Evolutionary conservation across 2,888 invertebrate genomes (phyloP).

Genomic region (Odontothrips loti): DNA sequence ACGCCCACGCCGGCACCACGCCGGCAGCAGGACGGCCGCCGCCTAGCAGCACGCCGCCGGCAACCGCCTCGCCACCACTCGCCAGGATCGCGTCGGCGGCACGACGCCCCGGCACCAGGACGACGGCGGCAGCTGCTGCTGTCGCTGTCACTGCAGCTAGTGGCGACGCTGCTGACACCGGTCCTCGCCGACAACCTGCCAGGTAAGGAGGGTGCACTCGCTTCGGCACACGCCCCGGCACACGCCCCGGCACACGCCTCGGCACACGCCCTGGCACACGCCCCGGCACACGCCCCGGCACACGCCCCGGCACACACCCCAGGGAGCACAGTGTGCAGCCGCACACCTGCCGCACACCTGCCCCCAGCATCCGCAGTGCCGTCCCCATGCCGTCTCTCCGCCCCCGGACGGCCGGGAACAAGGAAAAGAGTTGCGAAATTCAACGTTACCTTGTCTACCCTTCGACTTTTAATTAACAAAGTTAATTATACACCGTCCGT

Average conservation of each 20-base stretch:
- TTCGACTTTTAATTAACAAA: conserved; percentile 24
- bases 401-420: too few species aligned
- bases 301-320: too few species aligned
- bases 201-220: background rate
- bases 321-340: background rate
- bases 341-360: too few species aligned
- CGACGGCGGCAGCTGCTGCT: background rate
- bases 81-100: background rate
- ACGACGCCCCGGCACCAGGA: background rate
- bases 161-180: background rate
- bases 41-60: background rate
- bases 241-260: too few species aligned
- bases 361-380: too few species aligned
- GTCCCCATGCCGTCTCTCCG: too few species aligned
- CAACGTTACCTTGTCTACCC: conserved; percentile 10
- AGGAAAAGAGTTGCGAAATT: background rate
- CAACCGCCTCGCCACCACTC: too few species aligned
- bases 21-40: background rate
- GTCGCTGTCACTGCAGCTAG: background rate
- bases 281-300: too few species aligned
- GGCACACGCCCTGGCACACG: too few species aligned
- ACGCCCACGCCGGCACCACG: background rate
- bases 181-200: background rate
- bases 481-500: conserved; percentile 10
- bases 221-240: too few species aligned